Conservation (phyloP, 2,888 invertebrate species). For the Neria commutata region DNA sequence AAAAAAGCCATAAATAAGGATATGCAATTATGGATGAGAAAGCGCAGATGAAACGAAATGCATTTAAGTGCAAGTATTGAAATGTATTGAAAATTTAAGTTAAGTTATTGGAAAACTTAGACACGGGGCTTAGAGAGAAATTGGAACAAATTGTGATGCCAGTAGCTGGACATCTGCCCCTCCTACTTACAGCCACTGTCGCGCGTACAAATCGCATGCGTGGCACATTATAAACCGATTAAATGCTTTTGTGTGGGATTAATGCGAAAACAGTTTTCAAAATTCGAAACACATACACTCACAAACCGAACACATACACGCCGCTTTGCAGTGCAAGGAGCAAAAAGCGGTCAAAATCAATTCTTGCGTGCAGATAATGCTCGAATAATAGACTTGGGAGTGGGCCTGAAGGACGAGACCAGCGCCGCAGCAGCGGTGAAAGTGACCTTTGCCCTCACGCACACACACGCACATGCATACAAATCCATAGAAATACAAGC, state of each 20-base stretch:
- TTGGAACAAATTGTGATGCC: too few relatives aligned
- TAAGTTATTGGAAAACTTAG: too few relatives aligned
- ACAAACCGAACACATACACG: neutral
- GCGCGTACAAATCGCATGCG: neutral
- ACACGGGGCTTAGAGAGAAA: too few relatives aligned
- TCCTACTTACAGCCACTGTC: neutral
- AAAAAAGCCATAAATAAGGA: too few relatives aligned
- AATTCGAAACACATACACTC: too few relatives aligned
- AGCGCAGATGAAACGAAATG: too few relatives aligned
- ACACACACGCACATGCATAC: neutral
- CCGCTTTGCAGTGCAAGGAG: neutral
- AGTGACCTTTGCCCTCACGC: neutral
- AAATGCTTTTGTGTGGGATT: constrained; percentile 5
- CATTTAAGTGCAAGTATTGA: too few relatives aligned
- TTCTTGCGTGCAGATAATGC: neutral
- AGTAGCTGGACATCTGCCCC: neutral
- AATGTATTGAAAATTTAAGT: too few relatives aligned
- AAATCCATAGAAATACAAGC: too few relatives aligned
- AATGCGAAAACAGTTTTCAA: constrained; percentile 9
- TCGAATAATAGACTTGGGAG: neutral
- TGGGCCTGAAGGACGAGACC: neutral
- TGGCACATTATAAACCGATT: constrained; percentile 17
- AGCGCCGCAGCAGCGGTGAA: neutral
- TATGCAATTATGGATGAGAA: too few relatives aligned
- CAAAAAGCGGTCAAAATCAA: neutral